Conservation (phyloP, 1,140 invertebrate species). For the Nephila pilipes region DNA sequence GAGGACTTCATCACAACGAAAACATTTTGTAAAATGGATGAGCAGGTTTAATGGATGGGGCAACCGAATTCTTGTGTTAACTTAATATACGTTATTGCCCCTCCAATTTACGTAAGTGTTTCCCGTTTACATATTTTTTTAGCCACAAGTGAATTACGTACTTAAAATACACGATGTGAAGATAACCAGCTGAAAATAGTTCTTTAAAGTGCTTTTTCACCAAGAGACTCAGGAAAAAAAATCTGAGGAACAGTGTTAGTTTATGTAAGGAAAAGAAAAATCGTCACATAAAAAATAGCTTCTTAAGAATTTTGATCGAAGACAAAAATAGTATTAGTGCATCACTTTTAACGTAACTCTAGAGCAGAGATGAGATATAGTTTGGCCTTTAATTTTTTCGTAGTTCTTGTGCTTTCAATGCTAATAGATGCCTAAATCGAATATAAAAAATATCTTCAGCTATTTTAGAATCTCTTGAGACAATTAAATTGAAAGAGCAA, state of each 20-base stretch:
- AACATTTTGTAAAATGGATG: not conserved
- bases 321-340: not conserved
- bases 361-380: not conserved
- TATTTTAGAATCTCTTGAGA: not conserved
- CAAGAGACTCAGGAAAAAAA: not conserved
- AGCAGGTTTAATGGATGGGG: constrained; percentile 6
- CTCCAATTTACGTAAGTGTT: constrained; percentile 35
- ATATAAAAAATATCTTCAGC: not conserved
- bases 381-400: not conserved
- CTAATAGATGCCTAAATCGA: not conserved
- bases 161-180: constrained; percentile 29
- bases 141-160: not conserved
- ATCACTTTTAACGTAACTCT: not conserved
- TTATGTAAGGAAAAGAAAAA: not conserved
- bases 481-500: too few relatives aligned
- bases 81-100: constrained; percentile 37
- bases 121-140: constrained; percentile 1
- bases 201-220: not conserved
- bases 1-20: not conserved
- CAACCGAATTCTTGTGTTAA: not conserved
- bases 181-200: constrained; percentile 19
- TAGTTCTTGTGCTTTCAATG: not conserved
- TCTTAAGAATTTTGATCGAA: not conserved
- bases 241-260: not conserved
- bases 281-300: not conserved